Base-by-base conservation (phyloP, 2,797 vertebrate species). In the Chromobotia macracanthus region DNA sequence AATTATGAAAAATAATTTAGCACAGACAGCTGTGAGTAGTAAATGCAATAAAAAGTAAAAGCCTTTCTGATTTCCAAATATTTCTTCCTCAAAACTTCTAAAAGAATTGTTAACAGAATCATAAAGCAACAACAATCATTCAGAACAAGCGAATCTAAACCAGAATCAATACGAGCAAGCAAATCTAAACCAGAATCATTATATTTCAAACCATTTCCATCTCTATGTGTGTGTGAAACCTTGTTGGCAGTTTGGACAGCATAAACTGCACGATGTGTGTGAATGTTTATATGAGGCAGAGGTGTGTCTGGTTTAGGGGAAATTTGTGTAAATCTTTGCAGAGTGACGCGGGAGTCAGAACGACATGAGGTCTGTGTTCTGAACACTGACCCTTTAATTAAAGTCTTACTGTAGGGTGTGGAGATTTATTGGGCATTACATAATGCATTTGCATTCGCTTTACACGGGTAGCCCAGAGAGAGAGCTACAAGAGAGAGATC, bases 341-440 rank as follows among this genome's bases (percentile, higher is more conserved):
- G 85, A 84, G 86, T 31, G 81, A 83, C 73, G 80, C 21, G 70
- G 85, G 88, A 92, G 91, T 87, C 90, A 85, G 87, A 87, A 86
- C 71, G 84, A 83, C 78, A 81, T 61, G 83, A 89, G 80, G 84
- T 84, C 85, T 83, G 31, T 86, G 86, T 86, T 73, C 84, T 81
- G 84, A 66, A 56, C 48, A 38, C 69, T 66, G 56, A 58, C 86
- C 85, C 84, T 87, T 88, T 89, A 91, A 93, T 92, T 92, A 91
- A 91, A 92, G 86, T 87, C 87, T 91, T 90, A 91, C 87, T 89
- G 89, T 85, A 84, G 91, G 91, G 90, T 70, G 87, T 83, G 89
- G 87, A 89, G 88, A 86, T 85, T 88, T 85, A 86, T 86, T 84
- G 83, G 85, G 87, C 86, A 90, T 94, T 94, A 93, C 90, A 91